Base-by-base conservation (phyloP, 2,113 vertebrate genomes). In the Tympanuchus pallidicinctus region DNA sequence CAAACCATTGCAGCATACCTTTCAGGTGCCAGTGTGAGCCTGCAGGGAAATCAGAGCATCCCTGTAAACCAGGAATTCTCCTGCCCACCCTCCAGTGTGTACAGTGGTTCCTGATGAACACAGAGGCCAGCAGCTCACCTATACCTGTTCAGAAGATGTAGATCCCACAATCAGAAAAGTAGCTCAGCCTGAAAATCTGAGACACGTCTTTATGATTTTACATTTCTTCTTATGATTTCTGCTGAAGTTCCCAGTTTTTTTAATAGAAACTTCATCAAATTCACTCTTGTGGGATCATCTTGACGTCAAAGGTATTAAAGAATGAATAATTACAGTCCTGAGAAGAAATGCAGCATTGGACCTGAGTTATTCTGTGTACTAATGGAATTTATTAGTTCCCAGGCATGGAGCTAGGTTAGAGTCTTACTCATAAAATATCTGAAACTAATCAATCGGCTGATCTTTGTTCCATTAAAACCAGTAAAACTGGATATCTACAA, bases 181-280 rank as follows among this genome's bases (percentile, higher is more conserved):
- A 69, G 36, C 60, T 69, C 42, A 43, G n/a, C 21, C 65, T 64
- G 30, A 72, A 82, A 38, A 30, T 2, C 21, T 47, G 25, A 88
- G 16, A 34, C 9, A 54, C 16, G 64, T 32, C 30, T 36, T 11
- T 12, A 82, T 14, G 8, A 38, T 85, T 87, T 77, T 27, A 76
- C 25, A 27, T 13, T 0, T 0, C 63, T 73, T 82, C 25, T n/a
- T 60, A 66, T 0, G 0, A 6, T 82, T 77, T 60, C 3, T 6
- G 42, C 54, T 43, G 28, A 64, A 21, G 47, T 86, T 88, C 57
- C 34, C 3, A 34, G 20, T 28, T n/a, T 80, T 89, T 83, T 59
- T 78, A 38, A 72, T 48, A n/a, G 47, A 86, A 79, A 65, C 24
- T 40, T 43, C 34, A 59, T 20, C 10, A n/a, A 87, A 71, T 38